Percentiles rank a stretch among this genome's conserved stretches.
These are phyloP conservation scores for Sinentomon sp. DNA, from an alignment of 2,888 invertebrate genomes.

Conservation along the genomic window DNA sequence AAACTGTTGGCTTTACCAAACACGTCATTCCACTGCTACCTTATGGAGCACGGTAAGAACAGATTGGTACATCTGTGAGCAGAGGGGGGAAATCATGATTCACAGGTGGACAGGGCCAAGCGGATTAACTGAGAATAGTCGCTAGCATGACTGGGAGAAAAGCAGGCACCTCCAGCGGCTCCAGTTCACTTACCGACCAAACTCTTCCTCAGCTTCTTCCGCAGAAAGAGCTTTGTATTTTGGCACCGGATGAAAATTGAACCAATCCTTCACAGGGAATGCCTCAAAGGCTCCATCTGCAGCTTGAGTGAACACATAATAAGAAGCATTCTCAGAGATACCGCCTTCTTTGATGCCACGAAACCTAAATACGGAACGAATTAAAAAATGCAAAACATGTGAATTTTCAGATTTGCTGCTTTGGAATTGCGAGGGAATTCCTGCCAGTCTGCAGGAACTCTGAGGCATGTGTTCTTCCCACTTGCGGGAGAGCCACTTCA, in stretches of 20 bases:
- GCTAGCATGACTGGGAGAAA: not conserved
- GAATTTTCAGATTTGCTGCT: too few species aligned
- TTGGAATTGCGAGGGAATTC: too few species aligned
- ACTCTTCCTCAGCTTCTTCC: constrained; percentile 95
- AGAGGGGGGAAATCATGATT: not conserved
- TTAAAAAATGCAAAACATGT: too few species aligned
- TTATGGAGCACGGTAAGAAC: too few species aligned
- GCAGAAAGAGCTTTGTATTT: constrained; percentile 79
- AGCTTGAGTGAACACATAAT: constrained; percentile 91
- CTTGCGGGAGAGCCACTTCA: too few species aligned
- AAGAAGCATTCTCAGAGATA: constrained; percentile 83
- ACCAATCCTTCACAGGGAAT: constrained; percentile 86
- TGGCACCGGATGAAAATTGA: constrained; percentile 67
- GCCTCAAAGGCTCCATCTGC: constrained; percentile 87
- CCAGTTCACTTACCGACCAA: constrained; percentile 32
- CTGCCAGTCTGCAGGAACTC: too few species aligned
- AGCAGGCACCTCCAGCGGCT: not conserved
- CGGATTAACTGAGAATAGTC: not conserved
- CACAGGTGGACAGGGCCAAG: not conserved
- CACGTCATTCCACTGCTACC: constrained; percentile 1
- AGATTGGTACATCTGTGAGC: too few species aligned
- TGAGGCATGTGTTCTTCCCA: too few species aligned
- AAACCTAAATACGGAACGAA: constrained; percentile 33
- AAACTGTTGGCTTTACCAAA: too few species aligned
- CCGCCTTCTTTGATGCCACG: constrained; percentile 85